phyloP scores from a whole-genome alignment of 2,797 vertebrate species.

The Rhinoraja longicauda region DNA sequence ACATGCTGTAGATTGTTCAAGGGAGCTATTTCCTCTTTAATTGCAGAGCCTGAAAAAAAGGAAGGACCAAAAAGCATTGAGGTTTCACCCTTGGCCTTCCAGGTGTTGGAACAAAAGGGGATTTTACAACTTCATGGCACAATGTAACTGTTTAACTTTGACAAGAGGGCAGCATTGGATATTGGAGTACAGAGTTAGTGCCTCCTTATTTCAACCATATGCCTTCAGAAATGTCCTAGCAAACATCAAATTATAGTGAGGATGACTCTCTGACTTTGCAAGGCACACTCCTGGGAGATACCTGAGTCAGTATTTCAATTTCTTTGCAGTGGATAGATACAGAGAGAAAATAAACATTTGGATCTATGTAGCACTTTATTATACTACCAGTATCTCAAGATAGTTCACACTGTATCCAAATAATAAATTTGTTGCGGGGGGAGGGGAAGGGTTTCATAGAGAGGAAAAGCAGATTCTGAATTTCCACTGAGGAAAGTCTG shows the following conservation, averaged over 20 bases:
- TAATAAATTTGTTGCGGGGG: background rate
- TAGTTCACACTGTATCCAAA: background rate
- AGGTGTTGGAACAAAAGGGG: background rate
- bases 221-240: background rate
- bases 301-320: background rate
- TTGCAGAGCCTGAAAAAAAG: constrained; percentile 10
- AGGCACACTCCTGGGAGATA: background rate
- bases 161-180: background rate
- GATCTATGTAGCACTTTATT: background rate
- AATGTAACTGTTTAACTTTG: background rate
- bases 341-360: background rate
- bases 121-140: background rate
- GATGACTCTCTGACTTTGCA: background rate
- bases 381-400: background rate
- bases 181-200: background rate
- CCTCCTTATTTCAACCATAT: background rate
- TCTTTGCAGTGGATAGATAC: background rate
- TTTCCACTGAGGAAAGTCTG: background rate
- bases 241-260: background rate
- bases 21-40: background rate
- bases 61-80: background rate
- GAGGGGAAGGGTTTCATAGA: background rate
- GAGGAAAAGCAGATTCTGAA: background rate
- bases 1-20: background rate
- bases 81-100: constrained; percentile 6